Evolutionary conservation across 2,888 invertebrate genomes (phyloP).

Genomic region (Chymomyza procnemis): DNA sequence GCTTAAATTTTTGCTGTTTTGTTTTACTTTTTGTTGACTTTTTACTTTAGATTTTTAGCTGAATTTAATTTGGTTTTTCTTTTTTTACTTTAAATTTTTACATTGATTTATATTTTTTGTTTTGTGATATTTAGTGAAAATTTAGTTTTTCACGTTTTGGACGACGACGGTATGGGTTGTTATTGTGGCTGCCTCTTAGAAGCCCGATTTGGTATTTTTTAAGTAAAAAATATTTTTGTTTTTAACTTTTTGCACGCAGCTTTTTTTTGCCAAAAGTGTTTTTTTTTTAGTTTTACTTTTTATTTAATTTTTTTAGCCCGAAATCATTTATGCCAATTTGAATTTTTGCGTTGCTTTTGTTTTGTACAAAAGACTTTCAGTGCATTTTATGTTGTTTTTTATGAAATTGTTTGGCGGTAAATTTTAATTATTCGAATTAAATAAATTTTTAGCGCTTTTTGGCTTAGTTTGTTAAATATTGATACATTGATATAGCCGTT

Average conservation of each 20-base stretch:
- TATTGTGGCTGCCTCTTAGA: constrained; percentile 19
- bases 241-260: constrained; percentile 37
- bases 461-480: constrained; percentile 57
- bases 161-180: constrained; percentile 36
- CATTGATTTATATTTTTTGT: constrained; percentile 43
- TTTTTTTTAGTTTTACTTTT: constrained; percentile 24
- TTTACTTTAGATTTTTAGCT: constrained; percentile 15
- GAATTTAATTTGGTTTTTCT: constrained; percentile 34
- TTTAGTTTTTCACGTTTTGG: constrained; percentile 29
- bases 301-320: constrained; percentile 46
- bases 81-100: constrained; percentile 33
- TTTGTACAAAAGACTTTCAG: constrained; percentile 32
- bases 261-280: constrained; percentile 52
- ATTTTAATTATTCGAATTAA: background rate
- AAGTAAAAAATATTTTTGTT: constrained; percentile 13
- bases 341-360: constrained; percentile 46
- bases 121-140: constrained; percentile 24
- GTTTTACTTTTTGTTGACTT: constrained; percentile 24
- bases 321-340: constrained; percentile 58
- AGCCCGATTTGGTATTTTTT: constrained; percentile 2
- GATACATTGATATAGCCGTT: constrained; percentile 39
- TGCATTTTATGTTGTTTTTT: constrained; percentile 42
- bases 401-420: constrained; percentile 2
- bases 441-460: constrained; percentile 12
- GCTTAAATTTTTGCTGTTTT: constrained; percentile 73